Base-by-base conservation (phyloP, 1,140 invertebrate species). In the Halotydeus destructor region DNA sequence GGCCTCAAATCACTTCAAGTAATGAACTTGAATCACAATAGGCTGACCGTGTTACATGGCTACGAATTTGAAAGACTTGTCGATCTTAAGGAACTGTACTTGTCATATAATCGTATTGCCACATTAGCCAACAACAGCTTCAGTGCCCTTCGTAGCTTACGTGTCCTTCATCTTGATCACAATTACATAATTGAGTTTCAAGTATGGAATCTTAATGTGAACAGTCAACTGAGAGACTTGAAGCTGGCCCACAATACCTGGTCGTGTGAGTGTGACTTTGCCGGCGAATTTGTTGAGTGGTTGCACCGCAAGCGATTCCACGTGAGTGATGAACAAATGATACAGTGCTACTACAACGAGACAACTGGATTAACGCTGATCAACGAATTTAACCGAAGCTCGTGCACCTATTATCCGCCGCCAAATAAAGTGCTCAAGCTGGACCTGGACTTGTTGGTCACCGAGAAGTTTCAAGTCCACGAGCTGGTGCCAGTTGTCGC, bases 51-150 rank as follows among this genome's bases (percentile, higher is more conserved):
- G 54, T 78, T 89, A 43, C 75, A 77, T 55, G 83, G 84, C 57
- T 68, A 74, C 47, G 85, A 81, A 18, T 88, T 89, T 57, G 64
- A 45, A n/a, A 21, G 26, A 14, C 34, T 50, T 5, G 14, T 72
- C 22, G 71, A 73, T 54, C 63, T 89, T 55, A 72, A 72, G 52
- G 71, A 75, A 49, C 65, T 89, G 51, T 79, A 83, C 57, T 60
- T 89, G 48, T 78, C 86, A 51, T 80, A 84, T 54, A 91, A 91
- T 61, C 56, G 70, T 23, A 74, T 89, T 37, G 65, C 68, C 5
- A 68, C 67, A 53, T 78, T 91, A 47, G 72, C 71, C 28, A 85
- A 88, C 57, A 66, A 71, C 50, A 85, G 81, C 6, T 72, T 89
- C 44, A 54, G 74, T 12, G 71, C 74, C 9, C 59, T 89, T 21